Percentiles rank a stretch among this genome's conserved stretches.
Evolutionary conservation across 2,888 invertebrate genomes (phyloP).

Genomic region (Crepidodera aurea): DNA sequence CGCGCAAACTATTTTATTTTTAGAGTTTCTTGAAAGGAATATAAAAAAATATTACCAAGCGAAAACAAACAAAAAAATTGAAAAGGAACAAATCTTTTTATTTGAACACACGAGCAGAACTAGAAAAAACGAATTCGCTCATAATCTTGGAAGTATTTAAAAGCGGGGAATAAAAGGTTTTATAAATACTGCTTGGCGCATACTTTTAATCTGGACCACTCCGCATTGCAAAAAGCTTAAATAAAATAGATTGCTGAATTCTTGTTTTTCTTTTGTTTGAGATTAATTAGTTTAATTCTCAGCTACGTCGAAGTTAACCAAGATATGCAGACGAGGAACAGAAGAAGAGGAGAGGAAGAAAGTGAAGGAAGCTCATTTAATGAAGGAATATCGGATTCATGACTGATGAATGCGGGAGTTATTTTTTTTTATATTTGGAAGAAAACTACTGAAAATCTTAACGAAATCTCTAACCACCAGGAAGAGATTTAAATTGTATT

Average conservation of each 20-base stretch:
- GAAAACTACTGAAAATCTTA: neutral
- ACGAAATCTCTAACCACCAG: neutral
- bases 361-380: constrained; percentile 2
- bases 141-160: constrained; percentile 25
- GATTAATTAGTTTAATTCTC: constrained; percentile 58
- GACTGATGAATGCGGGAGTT: neutral
- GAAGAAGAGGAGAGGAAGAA: neutral
- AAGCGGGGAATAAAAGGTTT: constrained; percentile 24
- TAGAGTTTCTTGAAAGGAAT: too few species aligned
- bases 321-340: constrained; percentile 1
- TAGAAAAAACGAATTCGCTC: constrained; percentile 1
- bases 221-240: constrained; percentile 52
- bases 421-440: neutral
- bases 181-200: constrained; percentile 20
- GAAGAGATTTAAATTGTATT: too few species aligned
- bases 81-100: constrained; percentile 18
- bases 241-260: constrained; percentile 53
- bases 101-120: constrained; percentile 14
- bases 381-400: constrained; percentile 9
- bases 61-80: neutral
- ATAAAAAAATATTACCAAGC: too few species aligned
- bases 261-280: constrained; percentile 51
- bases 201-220: constrained; percentile 30
- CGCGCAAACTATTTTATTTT: too few species aligned
- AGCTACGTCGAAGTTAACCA: constrained; percentile 45